Base-by-base conservation (phyloP, 2,888 invertebrate species). In the Microctonus hyperodae region DNA sequence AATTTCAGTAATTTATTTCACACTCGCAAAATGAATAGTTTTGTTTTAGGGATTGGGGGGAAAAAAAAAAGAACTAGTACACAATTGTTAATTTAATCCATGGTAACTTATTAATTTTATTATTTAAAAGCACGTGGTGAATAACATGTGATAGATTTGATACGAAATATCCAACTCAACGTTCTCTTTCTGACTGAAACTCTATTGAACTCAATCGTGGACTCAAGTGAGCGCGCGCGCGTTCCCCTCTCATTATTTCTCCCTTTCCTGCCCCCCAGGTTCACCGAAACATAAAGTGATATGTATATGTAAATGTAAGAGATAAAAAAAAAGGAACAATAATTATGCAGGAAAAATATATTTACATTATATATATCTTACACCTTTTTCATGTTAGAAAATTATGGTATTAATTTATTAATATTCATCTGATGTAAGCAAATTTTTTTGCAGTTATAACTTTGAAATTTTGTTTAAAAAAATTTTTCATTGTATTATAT, bases 101-200 rank as follows among this genome's bases (percentile, higher is more conserved):
- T 16, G 16, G 33, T 31, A 7, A 56, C 33, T 33, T 20, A 13
- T 33, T 33, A 10, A 35, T 44, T 44, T 16, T 3, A n/a, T 20
- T 44, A 16, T 5, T 6, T 4, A 44, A n/a, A 10, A 63, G 71
- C 73, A 73, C 73, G 73, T 73, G 73, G 65, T 56, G 55, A 33
- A 23, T 23, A 48, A 67, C 72, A 72, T 69, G 70, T 69, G 70
- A 37, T 40, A 55, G 33, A 11, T 61, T 16, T 48, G 71, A 71
- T 76, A 73, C 78, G 78, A 78, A 71, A 72, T 76, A 77, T 76
- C 73, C 80, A 72, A 75, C 75, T 71, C 80, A 75, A 76, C 76
- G 73, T 78, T 77, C 76, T 77, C 70, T 76, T 77, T 75, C 70
- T 74, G 72, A 82, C 82, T 82, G 78, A 78, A 74, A 55, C 62